phyloP scores from a whole-genome alignment of 2,888 invertebrate species.

The Deroplatys truncata region DNA sequence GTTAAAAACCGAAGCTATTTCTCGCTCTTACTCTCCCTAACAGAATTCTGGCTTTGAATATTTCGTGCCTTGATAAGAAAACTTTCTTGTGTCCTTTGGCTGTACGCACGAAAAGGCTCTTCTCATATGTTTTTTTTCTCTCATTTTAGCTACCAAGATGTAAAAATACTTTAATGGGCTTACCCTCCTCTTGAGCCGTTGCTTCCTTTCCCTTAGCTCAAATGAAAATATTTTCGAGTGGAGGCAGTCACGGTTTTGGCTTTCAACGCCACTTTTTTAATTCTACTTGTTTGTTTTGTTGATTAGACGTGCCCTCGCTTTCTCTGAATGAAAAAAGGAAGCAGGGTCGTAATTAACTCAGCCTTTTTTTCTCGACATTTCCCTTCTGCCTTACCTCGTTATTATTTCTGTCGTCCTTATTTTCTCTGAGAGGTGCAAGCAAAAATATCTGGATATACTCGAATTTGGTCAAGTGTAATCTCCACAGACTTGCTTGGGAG shows the following conservation, averaged over 20 bases:
- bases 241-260: background rate
- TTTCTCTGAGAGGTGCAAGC: background rate
- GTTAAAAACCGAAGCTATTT: too few relatives aligned
- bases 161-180: background rate
- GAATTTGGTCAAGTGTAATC: background rate
- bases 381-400: background rate
- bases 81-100: background rate
- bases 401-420: background rate
- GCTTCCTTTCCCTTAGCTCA: background rate
- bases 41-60: background rate
- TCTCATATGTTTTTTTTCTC: background rate
- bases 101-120: background rate
- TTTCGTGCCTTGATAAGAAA: background rate
- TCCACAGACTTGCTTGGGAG: background rate
- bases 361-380: background rate
- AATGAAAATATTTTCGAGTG: background rate
- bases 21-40: too few relatives aligned
- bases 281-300: conserved; percentile 10
- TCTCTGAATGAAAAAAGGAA: background rate
- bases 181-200: background rate
- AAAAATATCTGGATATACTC: background rate
- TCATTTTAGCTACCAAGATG: background rate
- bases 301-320: conserved; percentile 2
- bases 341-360: background rate
- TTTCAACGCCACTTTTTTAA: background rate